phyloP scores from a whole-genome alignment of 2,113 vertebrate genomes.

The Platichthys flesus region DNA sequence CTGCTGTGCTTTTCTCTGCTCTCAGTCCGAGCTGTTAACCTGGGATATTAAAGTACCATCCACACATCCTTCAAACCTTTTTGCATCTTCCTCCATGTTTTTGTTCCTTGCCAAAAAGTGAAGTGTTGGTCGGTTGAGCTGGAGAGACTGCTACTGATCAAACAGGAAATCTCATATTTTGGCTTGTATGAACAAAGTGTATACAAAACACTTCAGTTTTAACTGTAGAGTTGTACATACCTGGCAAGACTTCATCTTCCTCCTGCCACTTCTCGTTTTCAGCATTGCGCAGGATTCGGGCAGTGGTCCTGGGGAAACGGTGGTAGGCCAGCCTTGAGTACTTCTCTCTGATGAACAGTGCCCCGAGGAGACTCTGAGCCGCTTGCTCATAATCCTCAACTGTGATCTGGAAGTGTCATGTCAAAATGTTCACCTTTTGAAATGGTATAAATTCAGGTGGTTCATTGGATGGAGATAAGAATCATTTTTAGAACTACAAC shows the following conservation, averaged over 20 bases:
- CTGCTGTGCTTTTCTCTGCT: neutral
- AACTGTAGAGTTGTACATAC: slow-evolving; percentile 66
- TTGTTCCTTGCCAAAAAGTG: neutral
- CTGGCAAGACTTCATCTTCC: slow-evolving; percentile 90
- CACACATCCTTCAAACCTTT: neutral
- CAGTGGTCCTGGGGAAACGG: slow-evolving; percentile 88
- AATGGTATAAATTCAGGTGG: neutral
- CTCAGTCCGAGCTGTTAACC: neutral
- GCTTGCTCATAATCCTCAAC: slow-evolving; percentile 97
- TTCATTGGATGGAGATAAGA: neutral
- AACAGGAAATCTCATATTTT: neutral
- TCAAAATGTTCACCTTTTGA: neutral
- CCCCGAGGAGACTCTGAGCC: slow-evolving; percentile 88
- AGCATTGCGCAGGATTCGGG: slow-evolving; percentile 86
- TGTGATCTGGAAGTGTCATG: slow-evolving; percentile 85
- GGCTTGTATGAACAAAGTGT: neutral
- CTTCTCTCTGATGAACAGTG: slow-evolving; percentile 93
- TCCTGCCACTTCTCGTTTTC: slow-evolving; percentile 81
- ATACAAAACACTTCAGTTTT: neutral
- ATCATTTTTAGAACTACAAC: neutral
- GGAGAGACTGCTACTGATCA: neutral
- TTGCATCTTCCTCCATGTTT: neutral
- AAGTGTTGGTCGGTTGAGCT: neutral
- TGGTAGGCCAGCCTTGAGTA: slow-evolving; percentile 94
- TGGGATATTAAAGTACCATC: neutral